A percentile compares a stretch with the other conserved stretches of the same genome.
Conservation (phyloP, 2,797 vertebrate genomes). For the Distichodus sexfasciatus region DNA sequence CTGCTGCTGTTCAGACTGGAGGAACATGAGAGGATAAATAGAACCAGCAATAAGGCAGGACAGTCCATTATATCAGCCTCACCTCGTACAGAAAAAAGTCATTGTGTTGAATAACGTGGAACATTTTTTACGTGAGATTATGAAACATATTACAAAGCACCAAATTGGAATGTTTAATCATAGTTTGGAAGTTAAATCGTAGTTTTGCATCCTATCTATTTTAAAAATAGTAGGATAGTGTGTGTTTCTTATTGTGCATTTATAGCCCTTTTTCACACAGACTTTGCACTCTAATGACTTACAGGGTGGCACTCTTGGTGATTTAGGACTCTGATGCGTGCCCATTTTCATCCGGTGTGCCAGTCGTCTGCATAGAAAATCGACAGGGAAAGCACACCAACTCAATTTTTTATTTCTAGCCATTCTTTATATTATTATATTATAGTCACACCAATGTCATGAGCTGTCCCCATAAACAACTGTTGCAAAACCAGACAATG, state of each 20-base stretch:
- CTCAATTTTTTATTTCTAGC: not conserved
- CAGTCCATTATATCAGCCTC: not conserved
- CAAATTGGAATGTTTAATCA: too few species aligned
- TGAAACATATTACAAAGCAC: too few species aligned
- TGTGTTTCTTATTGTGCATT: too few species aligned
- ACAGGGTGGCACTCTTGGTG: constrained; percentile 77
- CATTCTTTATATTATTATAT: not conserved
- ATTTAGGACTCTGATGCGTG: constrained; percentile 70
- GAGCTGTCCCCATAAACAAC: too few species aligned
- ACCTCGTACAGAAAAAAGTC: too few species aligned
- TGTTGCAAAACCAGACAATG: not conserved
- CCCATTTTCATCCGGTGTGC: constrained; percentile 81
- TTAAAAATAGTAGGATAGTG: too few species aligned
- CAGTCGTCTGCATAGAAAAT: constrained; percentile 71
- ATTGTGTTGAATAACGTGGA: too few species aligned
- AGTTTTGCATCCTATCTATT: too few species aligned
- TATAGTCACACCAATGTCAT: not conserved
- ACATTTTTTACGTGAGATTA: too few species aligned
- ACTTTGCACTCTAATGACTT: too few species aligned
- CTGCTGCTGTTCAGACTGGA: not conserved
- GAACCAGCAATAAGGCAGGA: not conserved
- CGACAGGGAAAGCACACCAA: not conserved
- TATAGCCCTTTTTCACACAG: too few species aligned
- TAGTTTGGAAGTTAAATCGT: too few species aligned
- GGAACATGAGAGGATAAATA: not conserved